Conservation (phyloP, 2,888 invertebrate genomes). For the Crocallis elinguaria region DNA sequence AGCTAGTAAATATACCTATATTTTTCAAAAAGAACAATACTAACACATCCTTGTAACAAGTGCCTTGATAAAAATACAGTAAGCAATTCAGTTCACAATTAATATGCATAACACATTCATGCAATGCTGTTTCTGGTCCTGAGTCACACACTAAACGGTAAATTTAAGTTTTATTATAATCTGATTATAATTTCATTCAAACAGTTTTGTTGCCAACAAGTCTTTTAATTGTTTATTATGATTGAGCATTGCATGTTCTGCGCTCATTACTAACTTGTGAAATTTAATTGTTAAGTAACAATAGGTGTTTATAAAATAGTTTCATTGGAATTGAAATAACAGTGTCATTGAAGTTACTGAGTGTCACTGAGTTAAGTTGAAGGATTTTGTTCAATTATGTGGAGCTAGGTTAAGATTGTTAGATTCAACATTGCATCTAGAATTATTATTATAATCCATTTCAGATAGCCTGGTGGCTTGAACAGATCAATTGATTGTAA, state of each 20-base stretch:
- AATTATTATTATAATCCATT: no score
- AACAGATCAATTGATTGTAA: no score
- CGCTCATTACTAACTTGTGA: constrained; percentile 18
- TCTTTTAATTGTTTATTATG: constrained; percentile 23
- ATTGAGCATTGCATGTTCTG: constrained; percentile 29
- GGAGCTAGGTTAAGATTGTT: background rate
- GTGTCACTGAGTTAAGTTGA: constrained; percentile 3
- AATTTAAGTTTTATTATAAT: constrained; percentile 23
- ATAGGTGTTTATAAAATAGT: constrained; percentile 30
- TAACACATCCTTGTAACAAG: no score
- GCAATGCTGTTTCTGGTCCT: constrained; percentile 20
- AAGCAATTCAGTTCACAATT: constrained; percentile 32
- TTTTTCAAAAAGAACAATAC: no score
- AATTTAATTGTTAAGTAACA: constrained; percentile 31
- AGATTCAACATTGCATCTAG: background rate
- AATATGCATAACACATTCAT: constrained; percentile 29
- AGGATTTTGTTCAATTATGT: background rate
- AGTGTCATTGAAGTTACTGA: no score
- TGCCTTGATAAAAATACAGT: constrained; percentile 23
- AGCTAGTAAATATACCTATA: no score
- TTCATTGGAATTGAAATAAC: constrained; percentile 10
- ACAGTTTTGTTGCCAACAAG: constrained; percentile 11
- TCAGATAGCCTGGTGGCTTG: no score
- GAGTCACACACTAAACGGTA: constrained; percentile 14
- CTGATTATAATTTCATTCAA: constrained; percentile 17